phyloP scores from a whole-genome alignment of 1,140 invertebrate species.

The Drosophila novamexicana region DNA sequence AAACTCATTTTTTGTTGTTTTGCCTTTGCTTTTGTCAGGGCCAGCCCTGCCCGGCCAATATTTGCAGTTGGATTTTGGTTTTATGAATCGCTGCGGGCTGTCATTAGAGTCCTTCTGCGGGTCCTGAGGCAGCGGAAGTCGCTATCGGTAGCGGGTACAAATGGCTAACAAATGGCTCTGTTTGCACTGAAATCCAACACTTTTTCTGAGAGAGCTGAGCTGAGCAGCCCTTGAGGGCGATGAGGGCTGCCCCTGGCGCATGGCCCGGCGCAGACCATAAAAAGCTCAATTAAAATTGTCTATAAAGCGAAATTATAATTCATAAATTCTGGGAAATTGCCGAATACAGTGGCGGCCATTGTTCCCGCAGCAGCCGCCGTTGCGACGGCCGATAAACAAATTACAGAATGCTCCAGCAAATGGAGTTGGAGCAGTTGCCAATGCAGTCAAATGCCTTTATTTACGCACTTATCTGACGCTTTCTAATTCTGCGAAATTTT shows the following conservation, averaged over 20 bases:
- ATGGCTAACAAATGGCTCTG: constrained; percentile 75
- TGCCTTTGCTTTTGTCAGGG: constrained; percentile 18
- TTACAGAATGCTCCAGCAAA: constrained; percentile 60
- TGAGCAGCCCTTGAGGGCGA: constrained; percentile 20
- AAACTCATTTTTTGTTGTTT: constrained; percentile 54
- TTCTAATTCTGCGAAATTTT: constrained; percentile 36
- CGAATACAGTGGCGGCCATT: constrained; percentile 72
- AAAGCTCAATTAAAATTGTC: constrained; percentile 83
- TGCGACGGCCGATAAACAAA: constrained; percentile 59
- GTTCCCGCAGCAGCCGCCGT: constrained; percentile 27
- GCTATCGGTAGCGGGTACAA: constrained; percentile 50
- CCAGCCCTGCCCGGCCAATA: constrained; percentile 50
- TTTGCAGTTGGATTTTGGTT: constrained; percentile 69
- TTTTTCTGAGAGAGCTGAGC: constrained; percentile 15
- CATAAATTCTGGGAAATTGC: constrained; percentile 83
- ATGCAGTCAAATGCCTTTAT: constrained; percentile 27
- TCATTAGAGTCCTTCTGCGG: constrained; percentile 24
- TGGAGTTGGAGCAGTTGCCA: constrained; percentile 22
- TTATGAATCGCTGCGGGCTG: constrained; percentile 24
- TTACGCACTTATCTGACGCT: constrained; percentile 19
- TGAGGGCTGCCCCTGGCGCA: neutral
- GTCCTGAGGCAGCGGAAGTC: constrained; percentile 59
- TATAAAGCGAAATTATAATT: constrained; percentile 81
- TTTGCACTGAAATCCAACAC: constrained; percentile 71
- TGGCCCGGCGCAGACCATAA: constrained; percentile 50